Evolutionary conservation across 2,113 vertebrate species (phyloP).

Genomic region (Melanostigma gelatinosum): DNA sequence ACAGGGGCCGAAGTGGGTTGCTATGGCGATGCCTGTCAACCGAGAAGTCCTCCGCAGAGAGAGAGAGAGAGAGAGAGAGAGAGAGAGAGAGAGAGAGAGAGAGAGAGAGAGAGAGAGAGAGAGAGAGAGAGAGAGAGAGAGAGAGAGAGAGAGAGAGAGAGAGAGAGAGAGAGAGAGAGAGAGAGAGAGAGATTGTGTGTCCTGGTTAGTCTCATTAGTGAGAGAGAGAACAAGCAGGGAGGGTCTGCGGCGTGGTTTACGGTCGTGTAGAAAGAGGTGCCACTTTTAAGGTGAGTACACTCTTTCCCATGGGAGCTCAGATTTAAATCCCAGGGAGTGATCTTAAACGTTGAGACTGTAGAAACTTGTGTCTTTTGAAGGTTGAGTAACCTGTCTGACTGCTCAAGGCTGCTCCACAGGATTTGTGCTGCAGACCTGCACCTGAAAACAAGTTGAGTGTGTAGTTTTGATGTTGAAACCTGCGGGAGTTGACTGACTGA

Average conservation of each 20-base stretch:
- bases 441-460: slow-evolving; percentile 37
- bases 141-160: slow-evolving; percentile 46
- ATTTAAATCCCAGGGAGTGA: slow-evolving; percentile 8
- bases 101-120: slow-evolving; percentile 42
- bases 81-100: too few species aligned
- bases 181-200: slow-evolving; percentile 29
- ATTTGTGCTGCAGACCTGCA: slow-evolving; percentile 35
- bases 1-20: slow-evolving; percentile 64
- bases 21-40: slow-evolving; percentile 80
- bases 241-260: slow-evolving; percentile 42
- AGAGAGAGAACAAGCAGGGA: slow-evolving; percentile 40
- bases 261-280: slow-evolving; percentile 39
- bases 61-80: slow-evolving; percentile 42
- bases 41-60: slow-evolving; percentile 74
- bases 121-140: slow-evolving; percentile 42
- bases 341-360: background rate
- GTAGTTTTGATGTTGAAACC: slow-evolving; percentile 24
- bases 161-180: slow-evolving; percentile 46
- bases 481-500: slow-evolving; percentile 12
- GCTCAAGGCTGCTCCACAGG: slow-evolving; percentile 37
- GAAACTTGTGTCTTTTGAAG: slow-evolving; percentile 8
- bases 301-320: slow-evolving; percentile 21
- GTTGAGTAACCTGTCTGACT: slow-evolving; percentile 65
- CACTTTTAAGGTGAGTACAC: slow-evolving; percentile 69
- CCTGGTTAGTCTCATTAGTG: slow-evolving; percentile 54